Percentiles rank a stretch among this genome's conserved stretches.
These are phyloP conservation scores for Oxyscelio sp. DNA, from an alignment of 2,888 invertebrate genomes.

Conservation along the genomic window DNA sequence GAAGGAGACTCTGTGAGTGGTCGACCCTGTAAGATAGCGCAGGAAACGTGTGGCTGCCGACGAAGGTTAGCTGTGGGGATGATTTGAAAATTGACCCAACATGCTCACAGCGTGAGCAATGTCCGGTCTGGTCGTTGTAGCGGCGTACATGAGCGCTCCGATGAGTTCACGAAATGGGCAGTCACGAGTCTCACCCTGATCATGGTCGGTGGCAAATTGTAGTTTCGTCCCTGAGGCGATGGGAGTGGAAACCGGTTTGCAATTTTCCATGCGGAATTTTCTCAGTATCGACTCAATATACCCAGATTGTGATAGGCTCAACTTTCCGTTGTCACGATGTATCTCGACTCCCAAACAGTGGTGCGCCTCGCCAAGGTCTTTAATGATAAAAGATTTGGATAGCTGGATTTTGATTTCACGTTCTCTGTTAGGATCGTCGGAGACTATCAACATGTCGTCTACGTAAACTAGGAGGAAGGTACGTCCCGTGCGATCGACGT, in stretches of 20 bases:
- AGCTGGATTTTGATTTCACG: not conserved
- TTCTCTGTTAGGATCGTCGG: not conserved
- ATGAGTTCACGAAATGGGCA: not conserved
- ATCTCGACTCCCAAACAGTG: slow-evolving; percentile 4
- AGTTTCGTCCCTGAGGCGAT: not conserved
- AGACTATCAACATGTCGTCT: not conserved
- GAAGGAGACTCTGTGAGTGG: no score
- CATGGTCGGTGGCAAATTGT: no score
- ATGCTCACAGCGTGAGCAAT: no score
- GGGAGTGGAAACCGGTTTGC: no score
- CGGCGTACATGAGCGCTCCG: not conserved
- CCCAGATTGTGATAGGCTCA: no score
- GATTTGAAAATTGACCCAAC: not conserved
- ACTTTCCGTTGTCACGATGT: no score
- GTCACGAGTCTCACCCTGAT: not conserved
- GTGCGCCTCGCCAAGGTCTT: not conserved
- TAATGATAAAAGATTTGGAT: not conserved
- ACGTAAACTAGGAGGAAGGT: not conserved
- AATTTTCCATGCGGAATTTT: no score
- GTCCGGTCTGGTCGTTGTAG: not conserved
- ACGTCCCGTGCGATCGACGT: not conserved
- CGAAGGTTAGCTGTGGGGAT: not conserved
- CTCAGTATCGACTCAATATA: not conserved
- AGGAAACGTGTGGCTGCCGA: slow-evolving; percentile 6
- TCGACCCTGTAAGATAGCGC: not conserved